phyloP scores from a whole-genome alignment of 2,888 invertebrate genomes.

The Mythimna albipuncta region DNA sequence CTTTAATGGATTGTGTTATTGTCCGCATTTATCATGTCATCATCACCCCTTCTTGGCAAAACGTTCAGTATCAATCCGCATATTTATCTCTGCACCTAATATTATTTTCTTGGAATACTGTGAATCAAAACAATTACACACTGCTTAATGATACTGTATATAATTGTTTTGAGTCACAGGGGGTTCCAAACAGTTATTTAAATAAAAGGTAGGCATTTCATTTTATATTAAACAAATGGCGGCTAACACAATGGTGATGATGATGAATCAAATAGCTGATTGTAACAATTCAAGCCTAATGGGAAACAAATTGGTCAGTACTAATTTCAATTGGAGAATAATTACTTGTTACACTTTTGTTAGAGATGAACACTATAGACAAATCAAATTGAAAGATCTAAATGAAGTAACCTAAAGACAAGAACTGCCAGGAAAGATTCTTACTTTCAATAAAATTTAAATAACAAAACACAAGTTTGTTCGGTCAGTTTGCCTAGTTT shows the following conservation, averaged over 20 bases:
- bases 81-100: no score
- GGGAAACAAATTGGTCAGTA: background rate
- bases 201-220: background rate
- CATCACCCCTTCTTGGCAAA: background rate
- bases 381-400: no score
- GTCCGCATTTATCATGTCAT: background rate
- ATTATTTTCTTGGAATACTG: background rate
- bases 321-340: background rate
- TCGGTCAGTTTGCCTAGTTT: background rate
- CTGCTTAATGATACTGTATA: background rate
- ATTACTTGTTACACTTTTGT: background rate
- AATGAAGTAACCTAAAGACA: background rate
- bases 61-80: background rate
- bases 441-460: background rate
- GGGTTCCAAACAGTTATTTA: background rate
- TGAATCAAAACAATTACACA: background rate
- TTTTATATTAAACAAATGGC: background rate
- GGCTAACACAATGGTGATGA: no score
- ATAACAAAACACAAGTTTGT: background rate
- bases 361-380: background rate
- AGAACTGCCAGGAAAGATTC: background rate
- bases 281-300: background rate
- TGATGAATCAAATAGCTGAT: background rate
- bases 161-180: no score
- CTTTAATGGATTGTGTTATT: slow-evolving; percentile 5